phyloP scores from a whole-genome alignment of 2,113 vertebrate species.

The Hydropotes inermis region DNA sequence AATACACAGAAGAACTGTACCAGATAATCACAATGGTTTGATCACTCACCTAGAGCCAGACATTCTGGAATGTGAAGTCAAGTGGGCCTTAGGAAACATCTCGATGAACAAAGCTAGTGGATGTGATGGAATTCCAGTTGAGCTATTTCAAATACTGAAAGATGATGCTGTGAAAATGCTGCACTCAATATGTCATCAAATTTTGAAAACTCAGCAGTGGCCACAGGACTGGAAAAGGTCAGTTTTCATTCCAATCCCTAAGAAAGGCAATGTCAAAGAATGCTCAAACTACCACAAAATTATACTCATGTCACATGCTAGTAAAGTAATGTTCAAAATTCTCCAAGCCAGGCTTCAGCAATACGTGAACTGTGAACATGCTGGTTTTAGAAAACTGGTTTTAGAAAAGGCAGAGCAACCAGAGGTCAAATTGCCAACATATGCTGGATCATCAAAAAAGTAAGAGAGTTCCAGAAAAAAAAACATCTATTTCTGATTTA shows the following conservation, averaged over 20 bases:
- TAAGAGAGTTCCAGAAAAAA: background rate
- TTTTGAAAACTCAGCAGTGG: background rate
- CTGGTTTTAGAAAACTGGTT: background rate
- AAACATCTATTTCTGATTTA: background rate
- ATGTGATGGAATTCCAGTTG: background rate
- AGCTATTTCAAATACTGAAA: rapidly evolving
- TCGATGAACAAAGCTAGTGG: rapidly evolving
- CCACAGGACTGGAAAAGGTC: background rate
- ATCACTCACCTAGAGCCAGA: background rate
- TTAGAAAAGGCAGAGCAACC: background rate
- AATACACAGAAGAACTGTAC: background rate
- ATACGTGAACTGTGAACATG: rapidly evolving
- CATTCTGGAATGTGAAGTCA: background rate
- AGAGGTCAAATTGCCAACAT: background rate
- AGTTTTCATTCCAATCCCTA: background rate
- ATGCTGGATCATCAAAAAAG: background rate
- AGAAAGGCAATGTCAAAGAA: background rate
- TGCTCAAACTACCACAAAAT: background rate
- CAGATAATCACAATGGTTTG: background rate
- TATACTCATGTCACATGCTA: background rate
- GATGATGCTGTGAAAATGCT: background rate
- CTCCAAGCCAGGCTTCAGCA: background rate
- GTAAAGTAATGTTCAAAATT: background rate
- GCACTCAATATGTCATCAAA: background rate
- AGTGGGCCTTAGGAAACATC: background rate